These are phyloP conservation scores for Lochmaea crataegi DNA, from an alignment of 2,888 invertebrate species.

Conservation along the genomic window DNA sequence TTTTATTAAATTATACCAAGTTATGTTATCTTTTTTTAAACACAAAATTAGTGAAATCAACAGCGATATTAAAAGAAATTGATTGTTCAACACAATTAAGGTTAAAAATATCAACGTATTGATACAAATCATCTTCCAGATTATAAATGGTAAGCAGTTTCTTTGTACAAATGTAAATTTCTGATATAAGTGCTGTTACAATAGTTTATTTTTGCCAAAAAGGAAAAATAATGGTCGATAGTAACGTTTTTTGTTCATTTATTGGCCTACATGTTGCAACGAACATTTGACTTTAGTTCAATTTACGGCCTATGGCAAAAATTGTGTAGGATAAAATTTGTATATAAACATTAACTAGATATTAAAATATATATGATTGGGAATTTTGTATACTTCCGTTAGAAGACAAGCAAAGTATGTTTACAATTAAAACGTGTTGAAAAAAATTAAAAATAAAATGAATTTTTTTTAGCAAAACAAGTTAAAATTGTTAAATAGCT, in stretches of 20 bases:
- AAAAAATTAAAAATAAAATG: too few species aligned
- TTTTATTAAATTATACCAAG: too few species aligned
- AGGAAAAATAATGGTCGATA: not conserved
- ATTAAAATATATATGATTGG: not conserved
- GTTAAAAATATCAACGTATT: too few species aligned
- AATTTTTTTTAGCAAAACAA: too few species aligned
- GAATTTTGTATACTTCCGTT: not conserved
- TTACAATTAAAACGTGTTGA: not conserved
- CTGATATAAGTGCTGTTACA: not conserved
- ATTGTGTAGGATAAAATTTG: constrained; percentile 17
- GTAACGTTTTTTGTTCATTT: not conserved
- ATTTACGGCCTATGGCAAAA: constrained; percentile 2
- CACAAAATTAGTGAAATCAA: too few species aligned
- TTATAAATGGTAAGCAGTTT: not conserved
- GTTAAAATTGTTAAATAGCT: too few species aligned
- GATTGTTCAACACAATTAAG: too few species aligned
- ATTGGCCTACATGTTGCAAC: constrained; percentile 11
- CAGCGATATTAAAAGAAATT: too few species aligned
- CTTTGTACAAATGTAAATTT: constrained; percentile 6
- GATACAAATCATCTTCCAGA: not conserved
- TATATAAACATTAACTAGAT: constrained; percentile 19
- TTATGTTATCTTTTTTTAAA: too few species aligned
- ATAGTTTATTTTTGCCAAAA: not conserved
- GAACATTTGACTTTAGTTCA: constrained; percentile 7
- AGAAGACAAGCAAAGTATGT: not conserved